Evolutionary conservation across 2,113 vertebrate genomes (phyloP), one percentile per base, ranked within the genome.

Genomic region (Misgurnus anguillicaudatus): DNA sequence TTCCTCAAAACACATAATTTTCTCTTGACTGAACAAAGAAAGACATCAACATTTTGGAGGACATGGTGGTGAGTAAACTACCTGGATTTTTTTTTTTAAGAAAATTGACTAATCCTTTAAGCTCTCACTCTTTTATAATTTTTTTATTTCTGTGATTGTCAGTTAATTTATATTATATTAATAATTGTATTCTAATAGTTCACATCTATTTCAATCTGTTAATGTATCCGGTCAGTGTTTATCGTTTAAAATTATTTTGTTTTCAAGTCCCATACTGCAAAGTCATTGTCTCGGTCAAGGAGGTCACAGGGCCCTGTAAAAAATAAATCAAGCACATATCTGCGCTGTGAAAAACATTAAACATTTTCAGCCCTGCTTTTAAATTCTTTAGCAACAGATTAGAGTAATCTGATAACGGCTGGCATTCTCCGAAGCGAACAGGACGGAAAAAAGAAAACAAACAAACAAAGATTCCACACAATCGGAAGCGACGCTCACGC

Each of bases 361-460:
- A 74, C 80, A 61, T 36, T 76, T 73, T 81, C 58, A 77, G 67
- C 38, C 64, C 51, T 79, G 81, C 81, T 77, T 79, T 86, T 77
- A 81, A 68, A 78, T 83, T 80, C 62, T 67, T 65, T 57, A 70
- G 77, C 77, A 79, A 69, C 72, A 81, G 81, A 82, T 85, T 82
- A 81, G 63, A 79, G 75, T 80, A 66, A 84, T 82, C 85, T 80
- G 82, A 83, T 77, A 80, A 83, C 68, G 41, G 48, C 79, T 71
- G 69, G 67, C 74, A 61, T 78, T 86, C 79, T 82, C 79, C 36
- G 68, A 70, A 78, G 66, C 69, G 79, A 83, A 80, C 75, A 83
- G 82, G 80, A 87, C 45, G 78, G 78, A 79, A 83, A 81, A 84
- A 79, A 81, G 79, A 77, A 79, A 83, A 77, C 82, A 85, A 87